These are phyloP conservation scores for Apogon hyalosoma DNA, from an alignment of 2,797 vertebrate species.

Conservation along the genomic window DNA sequence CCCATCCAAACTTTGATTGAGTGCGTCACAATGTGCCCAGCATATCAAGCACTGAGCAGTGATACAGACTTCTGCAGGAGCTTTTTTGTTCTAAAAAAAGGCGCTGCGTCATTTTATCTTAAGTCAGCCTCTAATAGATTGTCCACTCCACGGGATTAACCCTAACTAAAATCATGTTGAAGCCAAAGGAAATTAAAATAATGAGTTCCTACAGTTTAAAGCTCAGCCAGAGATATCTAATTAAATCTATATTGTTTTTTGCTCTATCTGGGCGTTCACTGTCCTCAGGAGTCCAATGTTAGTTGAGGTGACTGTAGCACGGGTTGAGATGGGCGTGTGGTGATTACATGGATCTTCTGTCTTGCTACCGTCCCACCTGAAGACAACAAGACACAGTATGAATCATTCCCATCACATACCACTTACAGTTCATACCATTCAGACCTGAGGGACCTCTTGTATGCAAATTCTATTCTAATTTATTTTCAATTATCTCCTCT, in stretches of 20 bases:
- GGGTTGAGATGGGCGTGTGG: background rate
- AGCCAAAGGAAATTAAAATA: slow-evolving; percentile 66
- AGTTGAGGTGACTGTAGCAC: slow-evolving; percentile 47
- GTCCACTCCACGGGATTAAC: slow-evolving; percentile 59
- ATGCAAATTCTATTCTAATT: background rate
- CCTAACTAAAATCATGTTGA: slow-evolving; percentile 50
- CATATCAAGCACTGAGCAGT: slow-evolving; percentile 67
- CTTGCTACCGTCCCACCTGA: slow-evolving; percentile 77
- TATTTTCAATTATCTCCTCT: slow-evolving; percentile 2
- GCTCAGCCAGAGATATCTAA: slow-evolving; percentile 63
- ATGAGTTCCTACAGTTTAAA: slow-evolving; percentile 59
- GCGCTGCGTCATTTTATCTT: slow-evolving; percentile 53
- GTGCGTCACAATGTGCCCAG: slow-evolving; percentile 66
- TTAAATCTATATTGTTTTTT: slow-evolving; percentile 67
- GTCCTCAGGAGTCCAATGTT: slow-evolving; percentile 53
- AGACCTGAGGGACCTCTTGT: background rate
- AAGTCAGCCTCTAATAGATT: slow-evolving; percentile 57
- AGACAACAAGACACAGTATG: slow-evolving; percentile 28
- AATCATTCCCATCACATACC: slow-evolving; percentile 1
- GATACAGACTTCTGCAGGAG: slow-evolving; percentile 37
- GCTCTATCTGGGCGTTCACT: slow-evolving; percentile 48
- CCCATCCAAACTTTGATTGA: slow-evolving; percentile 75
- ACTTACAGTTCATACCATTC: background rate
- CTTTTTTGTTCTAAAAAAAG: slow-evolving; percentile 22
- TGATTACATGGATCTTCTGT: slow-evolving; percentile 29